phyloP scores from a whole-genome alignment of 2,797 vertebrate species.

The Esox masquinongy region DNA sequence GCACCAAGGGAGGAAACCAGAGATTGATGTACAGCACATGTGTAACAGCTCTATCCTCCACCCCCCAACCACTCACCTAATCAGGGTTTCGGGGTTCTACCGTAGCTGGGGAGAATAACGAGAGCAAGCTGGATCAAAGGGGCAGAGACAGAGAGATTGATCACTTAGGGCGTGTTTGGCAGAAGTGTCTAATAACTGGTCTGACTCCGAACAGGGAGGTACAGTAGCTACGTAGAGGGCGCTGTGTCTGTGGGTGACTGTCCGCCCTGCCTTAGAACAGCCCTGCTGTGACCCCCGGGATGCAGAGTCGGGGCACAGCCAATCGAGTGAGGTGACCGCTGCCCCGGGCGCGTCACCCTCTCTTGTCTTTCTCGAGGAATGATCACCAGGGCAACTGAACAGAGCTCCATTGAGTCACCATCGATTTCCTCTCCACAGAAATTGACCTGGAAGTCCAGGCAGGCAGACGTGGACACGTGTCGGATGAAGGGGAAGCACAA shows the following conservation, averaged over 20 bases:
- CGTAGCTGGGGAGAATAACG: background rate
- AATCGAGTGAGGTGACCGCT: background rate
- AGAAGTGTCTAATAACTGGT: conserved; percentile 30
- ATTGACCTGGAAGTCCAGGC: conserved; percentile 98
- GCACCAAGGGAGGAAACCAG: conserved; percentile 29
- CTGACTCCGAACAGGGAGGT: too few species aligned
- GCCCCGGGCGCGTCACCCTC: background rate
- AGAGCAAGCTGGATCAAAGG: conserved; percentile 1
- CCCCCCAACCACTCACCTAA: background rate
- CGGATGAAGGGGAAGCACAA: conserved; percentile 99
- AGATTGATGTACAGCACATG: conserved; percentile 2
- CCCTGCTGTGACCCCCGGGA: too few species aligned
- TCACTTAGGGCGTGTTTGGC: conserved; percentile 24
- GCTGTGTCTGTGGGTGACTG: too few species aligned
- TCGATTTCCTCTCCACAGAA: conserved; percentile 82
- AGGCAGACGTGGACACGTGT: conserved; percentile 97
- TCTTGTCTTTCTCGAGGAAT: conserved; percentile 37
- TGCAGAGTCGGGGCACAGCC: background rate
- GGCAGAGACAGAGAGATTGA: conserved; percentile 24
- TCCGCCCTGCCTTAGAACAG: background rate
- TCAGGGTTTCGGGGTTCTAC: background rate
- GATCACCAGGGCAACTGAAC: conserved; percentile 48
- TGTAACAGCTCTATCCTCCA: conserved; percentile 7
- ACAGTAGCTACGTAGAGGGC: background rate
- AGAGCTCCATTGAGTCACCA: conserved; percentile 63